A percentile compares a stretch with the other conserved stretches of the same genome.
Conservation (phyloP, 2,113 vertebrate species). For the Panthera uncia region DNA sequence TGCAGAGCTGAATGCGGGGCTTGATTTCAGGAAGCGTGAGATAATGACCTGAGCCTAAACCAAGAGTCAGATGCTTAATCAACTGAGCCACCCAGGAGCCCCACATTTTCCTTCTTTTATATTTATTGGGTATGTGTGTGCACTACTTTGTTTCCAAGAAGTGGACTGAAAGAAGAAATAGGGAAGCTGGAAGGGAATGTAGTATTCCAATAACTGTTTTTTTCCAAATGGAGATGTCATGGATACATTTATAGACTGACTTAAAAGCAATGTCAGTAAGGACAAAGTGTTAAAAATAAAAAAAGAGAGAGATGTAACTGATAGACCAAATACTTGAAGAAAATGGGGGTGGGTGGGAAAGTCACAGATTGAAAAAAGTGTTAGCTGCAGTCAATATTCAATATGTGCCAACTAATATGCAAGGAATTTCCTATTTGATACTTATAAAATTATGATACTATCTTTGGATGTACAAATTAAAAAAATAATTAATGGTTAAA, state of each 20-base stretch:
- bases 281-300: background rate
- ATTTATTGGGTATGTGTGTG: background rate
- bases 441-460: background rate
- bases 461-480: background rate
- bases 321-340: background rate
- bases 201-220: background rate
- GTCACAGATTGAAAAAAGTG: no score
- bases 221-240: background rate
- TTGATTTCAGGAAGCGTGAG: no score
- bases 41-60: no score
- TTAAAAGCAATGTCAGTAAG: background rate
- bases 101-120: no score
- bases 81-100: no score
- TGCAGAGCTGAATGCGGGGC: no score
- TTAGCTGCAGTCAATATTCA: background rate
- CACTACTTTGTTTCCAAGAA: background rate
- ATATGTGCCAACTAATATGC: background rate
- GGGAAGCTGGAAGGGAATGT: background rate
- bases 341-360: background rate
- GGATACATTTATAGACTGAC: background rate
- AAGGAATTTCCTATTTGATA: background rate
- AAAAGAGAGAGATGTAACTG: background rate
- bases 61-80: no score
- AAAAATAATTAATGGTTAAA: background rate
- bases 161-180: background rate